Conservation (phyloP, 2,113 vertebrate genomes). For the Malurus melanocephalus region DNA sequence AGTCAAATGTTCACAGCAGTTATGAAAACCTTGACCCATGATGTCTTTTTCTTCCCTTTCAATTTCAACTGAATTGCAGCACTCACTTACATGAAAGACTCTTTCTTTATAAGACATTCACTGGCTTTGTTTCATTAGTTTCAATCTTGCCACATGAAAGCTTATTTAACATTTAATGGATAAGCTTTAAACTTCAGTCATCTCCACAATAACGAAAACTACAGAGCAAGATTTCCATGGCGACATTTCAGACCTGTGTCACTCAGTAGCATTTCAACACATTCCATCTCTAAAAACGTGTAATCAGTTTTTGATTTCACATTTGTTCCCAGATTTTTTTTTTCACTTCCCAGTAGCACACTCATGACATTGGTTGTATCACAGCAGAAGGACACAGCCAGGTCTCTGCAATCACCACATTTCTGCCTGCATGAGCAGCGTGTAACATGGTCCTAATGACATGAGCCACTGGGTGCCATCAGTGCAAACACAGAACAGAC, state of each 20-base stretch:
- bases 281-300: background rate
- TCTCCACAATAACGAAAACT: slow-evolving; percentile 20
- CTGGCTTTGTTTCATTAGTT: slow-evolving; percentile 31
- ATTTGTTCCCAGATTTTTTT: background rate
- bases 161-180: slow-evolving; percentile 41
- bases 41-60: slow-evolving; percentile 3
- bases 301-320: background rate
- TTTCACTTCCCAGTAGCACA: background rate
- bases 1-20: background rate
- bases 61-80: background rate
- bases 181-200: slow-evolving; percentile 44
- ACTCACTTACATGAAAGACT: background rate
- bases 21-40: background rate
- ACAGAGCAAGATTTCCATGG: slow-evolving; percentile 21
- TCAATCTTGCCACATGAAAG: slow-evolving; percentile 29
- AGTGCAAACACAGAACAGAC: background rate
- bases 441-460: background rate
- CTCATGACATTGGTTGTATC: background rate
- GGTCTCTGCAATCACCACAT: background rate
- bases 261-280: background rate
- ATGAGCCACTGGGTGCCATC: background rate
- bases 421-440: background rate
- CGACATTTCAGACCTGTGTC: background rate
- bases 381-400: background rate
- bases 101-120: background rate